Conservation (phyloP, 2,888 invertebrate genomes). For the Mechanitis mazaeus region DNA sequence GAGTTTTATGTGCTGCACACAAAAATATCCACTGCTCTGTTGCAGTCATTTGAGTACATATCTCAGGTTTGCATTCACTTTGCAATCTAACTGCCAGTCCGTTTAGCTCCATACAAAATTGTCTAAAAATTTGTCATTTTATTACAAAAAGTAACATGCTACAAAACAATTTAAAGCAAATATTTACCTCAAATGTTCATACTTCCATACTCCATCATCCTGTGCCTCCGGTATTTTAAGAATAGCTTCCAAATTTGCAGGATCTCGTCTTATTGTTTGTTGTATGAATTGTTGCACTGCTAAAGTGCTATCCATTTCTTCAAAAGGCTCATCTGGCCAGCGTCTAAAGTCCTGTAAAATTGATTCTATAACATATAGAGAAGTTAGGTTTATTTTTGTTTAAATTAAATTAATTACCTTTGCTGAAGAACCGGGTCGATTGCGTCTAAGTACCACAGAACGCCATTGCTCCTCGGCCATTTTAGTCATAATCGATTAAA, state of each 20-base stretch:
- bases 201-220: constrained; percentile 99
- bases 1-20: constrained; percentile 99
- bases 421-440: constrained; percentile 93
- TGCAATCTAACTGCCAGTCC: constrained; percentile 98
- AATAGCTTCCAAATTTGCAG: constrained; percentile 94
- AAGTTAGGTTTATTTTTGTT: too few species aligned
- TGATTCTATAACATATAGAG: background rate
- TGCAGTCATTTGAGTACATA: constrained; percentile 99
- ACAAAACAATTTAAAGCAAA: background rate
- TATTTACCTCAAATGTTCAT: constrained; percentile 93
- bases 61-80: constrained; percentile 96
- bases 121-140: constrained; percentile 72
- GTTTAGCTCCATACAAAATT: constrained; percentile 99
- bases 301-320: constrained; percentile 99
- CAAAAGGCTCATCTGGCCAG: constrained; percentile 98
- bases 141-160: constrained; percentile 1
- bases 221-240: constrained; percentile 97
- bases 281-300: constrained; percentile 99
- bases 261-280: constrained; percentile 95
- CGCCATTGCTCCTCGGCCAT: constrained; percentile 27
- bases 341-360: constrained; percentile 90
- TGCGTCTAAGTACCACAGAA: constrained; percentile 80
- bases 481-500: constrained; percentile 10
- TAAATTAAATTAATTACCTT: constrained; percentile 75
- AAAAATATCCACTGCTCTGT: constrained; percentile 99